Conservation (phyloP, 2,888 invertebrate species). For the Coleophora flavipennella region DNA sequence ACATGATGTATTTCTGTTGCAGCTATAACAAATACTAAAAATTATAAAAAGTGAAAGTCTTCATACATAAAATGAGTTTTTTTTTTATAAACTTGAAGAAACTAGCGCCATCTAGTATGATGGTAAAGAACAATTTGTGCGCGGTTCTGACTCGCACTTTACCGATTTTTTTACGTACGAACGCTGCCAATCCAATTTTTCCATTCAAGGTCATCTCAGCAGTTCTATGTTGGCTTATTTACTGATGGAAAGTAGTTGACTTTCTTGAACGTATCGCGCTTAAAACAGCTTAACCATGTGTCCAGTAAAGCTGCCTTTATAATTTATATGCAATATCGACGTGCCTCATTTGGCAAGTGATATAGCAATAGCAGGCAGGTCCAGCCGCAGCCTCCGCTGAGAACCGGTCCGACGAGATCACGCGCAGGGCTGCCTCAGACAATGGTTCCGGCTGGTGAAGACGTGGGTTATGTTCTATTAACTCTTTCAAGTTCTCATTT, state of each 20-base stretch:
- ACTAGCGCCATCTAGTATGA: too few relatives aligned
- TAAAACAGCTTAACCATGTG: conserved; percentile 4
- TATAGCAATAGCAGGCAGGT: conserved; percentile 49
- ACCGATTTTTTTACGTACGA: conserved; percentile 12
- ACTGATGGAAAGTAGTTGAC: conserved; percentile 13
- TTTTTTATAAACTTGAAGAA: too few relatives aligned
- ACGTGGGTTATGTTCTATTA: conserved; percentile 28
- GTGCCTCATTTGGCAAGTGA: conserved; percentile 55
- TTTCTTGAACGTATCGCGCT: conserved; percentile 5
- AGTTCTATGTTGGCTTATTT: background rate
- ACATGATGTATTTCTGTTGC: too few relatives aligned
- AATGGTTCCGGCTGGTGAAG: conserved; percentile 33
- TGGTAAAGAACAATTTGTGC: too few relatives aligned
- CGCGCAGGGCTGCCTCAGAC: conserved; percentile 47
- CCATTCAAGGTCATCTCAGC: too few relatives aligned
- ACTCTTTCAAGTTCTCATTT: conserved; percentile 12
- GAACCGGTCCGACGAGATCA: conserved; percentile 68
- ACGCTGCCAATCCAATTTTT: too few relatives aligned
- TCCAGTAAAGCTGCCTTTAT: conserved; percentile 36
- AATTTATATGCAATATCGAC: conserved; percentile 47
- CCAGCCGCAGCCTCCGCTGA: conserved; percentile 54
- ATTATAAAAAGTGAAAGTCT: too few relatives aligned
- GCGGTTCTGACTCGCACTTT: too few relatives aligned
- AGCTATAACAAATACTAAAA: too few relatives aligned
- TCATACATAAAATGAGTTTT: too few relatives aligned